Conservation (phyloP, 2,888 invertebrate species). For the Aquatica leii region DNA sequence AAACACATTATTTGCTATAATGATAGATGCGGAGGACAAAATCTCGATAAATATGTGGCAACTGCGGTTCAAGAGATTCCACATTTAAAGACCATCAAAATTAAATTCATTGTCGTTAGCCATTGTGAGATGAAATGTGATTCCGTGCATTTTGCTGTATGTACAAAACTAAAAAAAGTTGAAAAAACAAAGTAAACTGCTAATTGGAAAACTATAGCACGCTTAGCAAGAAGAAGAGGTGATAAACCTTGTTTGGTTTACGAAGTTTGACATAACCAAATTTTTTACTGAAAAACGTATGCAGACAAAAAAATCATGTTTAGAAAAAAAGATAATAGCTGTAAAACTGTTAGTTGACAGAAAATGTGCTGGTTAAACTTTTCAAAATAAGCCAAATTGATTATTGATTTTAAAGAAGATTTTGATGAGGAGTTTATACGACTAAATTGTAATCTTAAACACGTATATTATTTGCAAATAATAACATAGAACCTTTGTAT, state of each 20-base stretch:
- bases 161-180: conserved; percentile 31
- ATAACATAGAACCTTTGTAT: too few relatives aligned
- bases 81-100: too few relatives aligned
- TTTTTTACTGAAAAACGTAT: conserved; percentile 2
- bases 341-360: conserved; percentile 17
- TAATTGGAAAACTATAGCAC: conserved; percentile 38
- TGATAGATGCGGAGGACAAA: too few relatives aligned
- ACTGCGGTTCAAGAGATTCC: conserved; percentile 36
- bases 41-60: background rate
- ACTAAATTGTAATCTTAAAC: too few relatives aligned
- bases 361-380: conserved; percentile 17
- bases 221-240: conserved; percentile 30
- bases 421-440: too few relatives aligned
- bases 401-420: too few relatives aligned
- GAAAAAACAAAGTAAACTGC: conserved; percentile 36
- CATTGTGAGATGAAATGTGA: conserved; percentile 37
- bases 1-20: too few relatives aligned
- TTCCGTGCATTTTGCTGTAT: conserved; percentile 37
- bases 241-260: conserved; percentile 22
- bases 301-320: conserved; percentile 5
- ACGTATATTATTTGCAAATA: too few relatives aligned
- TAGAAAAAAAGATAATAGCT: conserved; percentile 25
- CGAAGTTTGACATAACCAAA: conserved; percentile 7
- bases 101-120: conserved; percentile 41
- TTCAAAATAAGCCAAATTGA: too few relatives aligned